Base-by-base conservation (phyloP, 1,140 invertebrate genomes). In the Ips nitidus region DNA sequence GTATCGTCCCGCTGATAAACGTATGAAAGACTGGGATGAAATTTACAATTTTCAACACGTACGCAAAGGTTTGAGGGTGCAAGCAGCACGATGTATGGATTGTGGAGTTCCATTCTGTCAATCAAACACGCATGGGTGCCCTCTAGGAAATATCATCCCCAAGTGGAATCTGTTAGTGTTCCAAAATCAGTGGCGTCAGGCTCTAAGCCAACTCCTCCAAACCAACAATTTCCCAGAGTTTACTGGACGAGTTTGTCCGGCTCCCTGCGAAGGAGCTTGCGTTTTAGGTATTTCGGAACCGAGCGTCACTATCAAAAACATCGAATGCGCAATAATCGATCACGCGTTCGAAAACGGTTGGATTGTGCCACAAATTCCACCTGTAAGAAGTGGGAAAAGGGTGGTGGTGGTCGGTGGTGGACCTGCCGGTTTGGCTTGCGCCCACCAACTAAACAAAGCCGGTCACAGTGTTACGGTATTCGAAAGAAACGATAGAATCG, bases 211-310 rank as follows among this genome's bases (percentile, higher is more conserved):
- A 76, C 85, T 99, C 40, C 83, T 98, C 65, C 97, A 99, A 81
- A 99, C 98, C 1, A 99, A 99, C 79, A 99, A 99, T 80, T 99
- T 99, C 83, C 98, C 98, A 52, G 98, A 99, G 83, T 99, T 99
- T 79, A 99, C 97, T 57, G 98, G 98, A 2, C 85, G 98, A 76
- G 97, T 98, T 5, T 99, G 98, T 80, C 98, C 98, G 6, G 97
- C 98, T 8, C 98, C 98, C 2, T 99, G 98, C 83, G 98, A 99
- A 86, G 97, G 95, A 53, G 94, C 97, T 2, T 99, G 98, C 83
- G 97, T 98, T 22, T 80, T 99, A 59, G 97, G 95, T 41, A 99
- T 99, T 76, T 95, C 94, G 53, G 92, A 95, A 75, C 94, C 95
- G 2, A 86, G 98, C 5, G 98, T 99, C 1, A 99, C 97, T 41